These are phyloP conservation scores for Oreonectes daqikongensis DNA, from an alignment of 2,797 vertebrate species.

Conservation along the genomic window DNA sequence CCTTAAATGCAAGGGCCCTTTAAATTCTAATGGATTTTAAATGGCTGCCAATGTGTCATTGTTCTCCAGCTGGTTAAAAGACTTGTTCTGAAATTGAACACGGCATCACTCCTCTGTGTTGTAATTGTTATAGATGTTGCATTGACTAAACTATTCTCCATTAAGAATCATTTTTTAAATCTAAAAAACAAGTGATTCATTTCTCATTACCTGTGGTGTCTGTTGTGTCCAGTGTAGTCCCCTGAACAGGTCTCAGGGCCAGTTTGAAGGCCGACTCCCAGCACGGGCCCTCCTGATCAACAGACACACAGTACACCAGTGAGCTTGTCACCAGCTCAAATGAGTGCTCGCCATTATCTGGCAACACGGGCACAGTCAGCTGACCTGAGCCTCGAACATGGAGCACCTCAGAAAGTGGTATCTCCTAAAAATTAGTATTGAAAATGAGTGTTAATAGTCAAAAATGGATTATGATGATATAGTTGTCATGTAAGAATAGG, in stretches of 20 bases:
- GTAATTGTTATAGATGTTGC: no score
- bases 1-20: no score
- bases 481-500: not conserved
- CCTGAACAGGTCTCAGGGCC: conserved; percentile 75
- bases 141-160: no score
- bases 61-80: not conserved
- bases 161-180: no score
- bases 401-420: conserved; percentile 75
- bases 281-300: conserved; percentile 49
- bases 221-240: conserved; percentile 22
- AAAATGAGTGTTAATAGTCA: not conserved
- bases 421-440: conserved; percentile 65
- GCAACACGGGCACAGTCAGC: conserved; percentile 49
- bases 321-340: conserved; percentile 74
- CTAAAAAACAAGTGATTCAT: no score
- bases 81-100: not conserved
- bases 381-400: conserved; percentile 68
- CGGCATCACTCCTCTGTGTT: no score
- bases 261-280: conserved; percentile 73
- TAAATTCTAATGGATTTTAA: not conserved
- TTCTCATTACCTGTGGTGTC: conserved; percentile 8
- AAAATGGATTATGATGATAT: not conserved
- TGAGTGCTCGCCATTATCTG: conserved; percentile 55
- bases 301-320: conserved; percentile 72
- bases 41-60: not conserved